phyloP scores from a whole-genome alignment of 1,140 invertebrate species.

The Meloidogyne floridensis region DNA sequence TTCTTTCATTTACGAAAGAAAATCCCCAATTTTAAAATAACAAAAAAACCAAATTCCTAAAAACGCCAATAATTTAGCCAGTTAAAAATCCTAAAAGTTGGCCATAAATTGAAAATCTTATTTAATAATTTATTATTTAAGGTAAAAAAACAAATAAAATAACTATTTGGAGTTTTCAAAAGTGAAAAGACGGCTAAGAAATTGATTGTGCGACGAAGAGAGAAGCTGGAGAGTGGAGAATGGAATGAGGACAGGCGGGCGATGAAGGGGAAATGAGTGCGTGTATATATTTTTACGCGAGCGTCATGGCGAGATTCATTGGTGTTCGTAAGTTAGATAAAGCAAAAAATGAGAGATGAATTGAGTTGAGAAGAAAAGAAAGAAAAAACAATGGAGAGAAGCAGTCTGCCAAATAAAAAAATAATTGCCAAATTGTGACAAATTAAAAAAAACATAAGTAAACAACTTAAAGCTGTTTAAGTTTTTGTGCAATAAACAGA shows the following conservation, averaged over 20 bases:
- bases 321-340: not conserved
- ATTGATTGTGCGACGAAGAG: not conserved
- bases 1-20: too few species aligned
- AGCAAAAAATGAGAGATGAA: not conserved
- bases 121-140: too few species aligned
- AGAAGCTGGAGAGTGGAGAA: not conserved
- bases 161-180: not conserved
- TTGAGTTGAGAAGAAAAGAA: not conserved
- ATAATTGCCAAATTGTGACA: not conserved
- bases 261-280: not conserved
- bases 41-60: too few species aligned
- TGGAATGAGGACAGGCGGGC: not conserved
- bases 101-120: too few species aligned
- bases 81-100: too few species aligned
- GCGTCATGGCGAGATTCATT: not conserved
- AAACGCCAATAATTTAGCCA: too few species aligned
- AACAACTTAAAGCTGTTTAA: too few species aligned
- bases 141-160: not conserved
- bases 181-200: slow-evolving; percentile 6
- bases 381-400: not conserved
- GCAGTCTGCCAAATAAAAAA: not conserved
- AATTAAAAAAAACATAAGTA: not conserved
- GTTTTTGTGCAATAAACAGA: too few species aligned
- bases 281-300: not conserved
- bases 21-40: too few species aligned